Evolutionary conservation across 1,140 invertebrate species (phyloP).

Genomic region (Patella vulgata): DNA sequence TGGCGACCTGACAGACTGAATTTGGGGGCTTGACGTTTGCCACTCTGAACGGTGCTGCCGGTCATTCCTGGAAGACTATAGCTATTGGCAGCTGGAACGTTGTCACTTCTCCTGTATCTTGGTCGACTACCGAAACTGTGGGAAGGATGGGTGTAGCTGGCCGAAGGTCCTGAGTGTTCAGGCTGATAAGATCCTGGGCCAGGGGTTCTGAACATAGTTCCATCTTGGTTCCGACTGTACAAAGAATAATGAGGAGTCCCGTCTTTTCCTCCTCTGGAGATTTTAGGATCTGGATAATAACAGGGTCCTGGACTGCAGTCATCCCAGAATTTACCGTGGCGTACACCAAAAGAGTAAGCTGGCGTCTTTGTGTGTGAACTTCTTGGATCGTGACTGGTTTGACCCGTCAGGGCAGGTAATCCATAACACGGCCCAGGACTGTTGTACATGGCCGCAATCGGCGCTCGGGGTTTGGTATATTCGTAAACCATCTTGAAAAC

Average conservation of each 20-base stretch:
- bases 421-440: constrained; percentile 82
- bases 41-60: constrained; percentile 74
- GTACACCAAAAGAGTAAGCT: constrained; percentile 60
- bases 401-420: constrained; percentile 61
- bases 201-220: constrained; percentile 77
- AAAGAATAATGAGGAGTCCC: constrained; percentile 65
- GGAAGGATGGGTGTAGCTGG: constrained; percentile 71
- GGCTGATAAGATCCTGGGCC: constrained; percentile 90
- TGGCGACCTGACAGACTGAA: constrained; percentile 82
- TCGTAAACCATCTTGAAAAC: constrained; percentile 58
- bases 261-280: constrained; percentile 57
- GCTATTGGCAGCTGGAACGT: constrained; percentile 81
- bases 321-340: constrained; percentile 56
- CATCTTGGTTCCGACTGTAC: constrained; percentile 50
- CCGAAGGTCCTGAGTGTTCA: constrained; percentile 78
- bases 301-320: constrained; percentile 35
- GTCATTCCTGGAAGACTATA: constrained; percentile 85
- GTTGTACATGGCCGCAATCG: constrained; percentile 88
- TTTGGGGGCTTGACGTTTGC: constrained; percentile 76
- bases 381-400: constrained; percentile 60
- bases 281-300: constrained; percentile 34
- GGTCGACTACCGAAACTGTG: constrained; percentile 78
- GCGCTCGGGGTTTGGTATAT: constrained; percentile 78
- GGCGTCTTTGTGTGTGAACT: constrained; percentile 60
- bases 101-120: constrained; percentile 64